Percentiles rank a stretch among this genome's conserved stretches.
Evolutionary conservation across 2,113 vertebrate genomes (phyloP).

Genomic region (Elgaria multicarinata): DNA sequence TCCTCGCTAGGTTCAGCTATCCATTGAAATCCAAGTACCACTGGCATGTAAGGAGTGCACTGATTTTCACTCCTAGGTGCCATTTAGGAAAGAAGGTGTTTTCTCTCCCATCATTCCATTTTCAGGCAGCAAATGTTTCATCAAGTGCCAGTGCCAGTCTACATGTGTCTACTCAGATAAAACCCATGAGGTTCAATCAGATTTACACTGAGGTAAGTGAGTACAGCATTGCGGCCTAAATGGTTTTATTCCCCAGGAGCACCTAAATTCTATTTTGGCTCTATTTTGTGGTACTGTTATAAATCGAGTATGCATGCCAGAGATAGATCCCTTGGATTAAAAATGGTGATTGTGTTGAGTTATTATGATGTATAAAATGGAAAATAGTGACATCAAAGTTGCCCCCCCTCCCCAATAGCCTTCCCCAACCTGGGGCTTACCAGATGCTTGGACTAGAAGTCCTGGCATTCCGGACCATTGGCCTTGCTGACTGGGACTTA

Average conservation of each 20-base stretch:
- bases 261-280: not conserved
- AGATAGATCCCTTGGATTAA: not conserved
- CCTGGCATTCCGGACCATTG: too few relatives aligned
- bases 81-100: not conserved
- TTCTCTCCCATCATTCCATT: too few relatives aligned
- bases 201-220: not conserved
- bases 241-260: not conserved
- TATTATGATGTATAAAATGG: too few relatives aligned
- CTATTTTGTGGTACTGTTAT: not conserved
- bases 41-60: not conserved
- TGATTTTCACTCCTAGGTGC: too few relatives aligned
- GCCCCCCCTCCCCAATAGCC: too few relatives aligned
- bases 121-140: not conserved
- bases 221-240: not conserved
- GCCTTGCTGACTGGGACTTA: too few relatives aligned
- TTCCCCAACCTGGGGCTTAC: too few relatives aligned
- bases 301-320: not conserved
- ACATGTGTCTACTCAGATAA: too few relatives aligned
- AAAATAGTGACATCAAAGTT: too few relatives aligned
- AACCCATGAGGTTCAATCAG: not conserved
- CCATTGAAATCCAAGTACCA: not conserved
- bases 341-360: too few relatives aligned
- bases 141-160: too few relatives aligned
- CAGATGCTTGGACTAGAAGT: too few relatives aligned
- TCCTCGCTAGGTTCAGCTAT: not conserved